Base-by-base conservation (phyloP, 2,797 vertebrate species). In the Hylomyscus alleni region DNA sequence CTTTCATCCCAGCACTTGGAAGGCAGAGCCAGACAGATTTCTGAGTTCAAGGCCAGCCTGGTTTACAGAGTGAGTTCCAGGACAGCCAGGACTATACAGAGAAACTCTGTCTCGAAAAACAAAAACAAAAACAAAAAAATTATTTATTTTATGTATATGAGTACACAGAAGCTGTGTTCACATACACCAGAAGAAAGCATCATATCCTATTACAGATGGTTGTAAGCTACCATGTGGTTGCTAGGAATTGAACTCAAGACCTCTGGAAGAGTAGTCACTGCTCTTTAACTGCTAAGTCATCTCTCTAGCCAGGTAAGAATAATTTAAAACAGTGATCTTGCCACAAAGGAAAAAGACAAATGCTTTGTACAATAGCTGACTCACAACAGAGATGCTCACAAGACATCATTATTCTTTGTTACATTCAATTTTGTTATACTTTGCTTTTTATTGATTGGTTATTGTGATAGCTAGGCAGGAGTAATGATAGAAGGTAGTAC, bases 291-390 rank as follows among this genome's bases (percentile, higher is more conserved):
- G 34, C 67, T 69, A 69, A n/a, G 67, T 14, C 15, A n/a, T 13
- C 67, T 69, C 34, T 69, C 7, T 14, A n/a, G 15, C 67, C 19
- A 13, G 65, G 58, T 8, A 19, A 26, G 31, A 40, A 88, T 26
- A 77, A 81, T 88, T 94, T 92, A 90, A 80, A 87, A 34, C 4
- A 83, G n/a, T 56, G 44, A 75, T 83, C 77, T 94, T n/a, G 47
- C 34, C 47, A 85, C 44, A 85, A 85, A 85, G 31, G 26, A 60
- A 85, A 47, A 84, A n/a, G 29, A 62, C 83, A 50, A 67, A 85
- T 85, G 60, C 31, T 67, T n/a, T 86, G 83, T 50, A 69, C 47
- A 86, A 69, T 86, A 47, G 84, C 31, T 86, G 84, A 69, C 20
- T 7, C n/a, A 52, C 47, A 50, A 62, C 47, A 86, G 83, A 86